These are phyloP conservation scores for Stenotaenia linearis DNA, from an alignment of 2,888 invertebrate genomes.

Conservation along the genomic window DNA sequence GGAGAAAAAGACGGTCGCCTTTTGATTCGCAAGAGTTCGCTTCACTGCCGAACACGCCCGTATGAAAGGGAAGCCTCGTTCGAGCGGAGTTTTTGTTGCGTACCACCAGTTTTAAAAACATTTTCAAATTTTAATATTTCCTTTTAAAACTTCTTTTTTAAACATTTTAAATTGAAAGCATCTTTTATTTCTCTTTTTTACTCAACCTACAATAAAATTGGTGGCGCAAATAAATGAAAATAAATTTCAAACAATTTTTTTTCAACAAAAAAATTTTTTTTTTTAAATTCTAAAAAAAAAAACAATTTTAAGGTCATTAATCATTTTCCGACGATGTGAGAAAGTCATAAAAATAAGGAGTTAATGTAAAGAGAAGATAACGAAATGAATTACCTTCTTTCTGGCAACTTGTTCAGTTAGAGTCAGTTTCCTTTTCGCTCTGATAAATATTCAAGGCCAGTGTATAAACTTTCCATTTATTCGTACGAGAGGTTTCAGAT, in stretches of 20 bases:
- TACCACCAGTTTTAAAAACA: conserved; percentile 17
- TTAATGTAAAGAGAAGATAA: conserved; percentile 1
- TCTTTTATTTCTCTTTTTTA: not conserved
- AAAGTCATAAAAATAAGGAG: not conserved
- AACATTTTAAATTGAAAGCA: not conserved
- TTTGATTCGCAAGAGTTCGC: not conserved
- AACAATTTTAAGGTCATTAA: not conserved
- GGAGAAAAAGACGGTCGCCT: conserved; percentile 3
- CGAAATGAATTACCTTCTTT: conserved; percentile 17
- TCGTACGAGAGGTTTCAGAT: conserved; percentile 18
- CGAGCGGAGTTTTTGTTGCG: not conserved
- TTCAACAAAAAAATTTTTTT: not conserved
- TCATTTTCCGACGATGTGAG: not conserved
- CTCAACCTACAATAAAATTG: too few species aligned
- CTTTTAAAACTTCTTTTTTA: not conserved
- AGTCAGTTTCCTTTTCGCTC: conserved; percentile 15
- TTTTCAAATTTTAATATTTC: not conserved
- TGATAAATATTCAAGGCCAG: conserved; percentile 26
- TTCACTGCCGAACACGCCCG: conserved; percentile 18
- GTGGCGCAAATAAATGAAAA: too few species aligned
- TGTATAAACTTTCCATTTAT: conserved; percentile 26
- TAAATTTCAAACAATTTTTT: not conserved
- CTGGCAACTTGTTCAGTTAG: conserved; percentile 5
- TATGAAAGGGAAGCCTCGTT: conserved; percentile 2
- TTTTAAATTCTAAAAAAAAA: not conserved